Conservation (phyloP, 2,888 invertebrate genomes). For the Trimorus sp. region DNA sequence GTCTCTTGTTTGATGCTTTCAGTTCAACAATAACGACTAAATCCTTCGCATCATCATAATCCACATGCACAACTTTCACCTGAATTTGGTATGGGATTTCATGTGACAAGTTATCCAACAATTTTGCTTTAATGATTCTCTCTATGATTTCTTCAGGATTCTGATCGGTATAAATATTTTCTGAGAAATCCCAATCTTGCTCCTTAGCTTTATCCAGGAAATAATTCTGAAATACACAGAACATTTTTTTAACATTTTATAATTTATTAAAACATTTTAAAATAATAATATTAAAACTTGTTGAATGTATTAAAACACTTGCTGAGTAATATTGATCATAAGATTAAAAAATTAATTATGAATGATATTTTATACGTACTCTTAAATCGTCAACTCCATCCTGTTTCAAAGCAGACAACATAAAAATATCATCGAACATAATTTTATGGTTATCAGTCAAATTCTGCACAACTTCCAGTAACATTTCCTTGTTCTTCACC, state of each 20-base stretch:
- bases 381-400: constrained; percentile 88
- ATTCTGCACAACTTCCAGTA: constrained; percentile 87
- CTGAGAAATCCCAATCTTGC: constrained; percentile 85
- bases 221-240: constrained; percentile 84
- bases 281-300: too few relatives aligned
- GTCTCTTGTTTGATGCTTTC: constrained; percentile 85
- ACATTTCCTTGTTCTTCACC: constrained; percentile 85
- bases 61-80: constrained; percentile 86
- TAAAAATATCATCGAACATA: constrained; percentile 93
- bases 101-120: constrained; percentile 91
- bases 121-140: constrained; percentile 90
- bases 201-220: constrained; percentile 86
- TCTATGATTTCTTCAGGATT: constrained; percentile 86
- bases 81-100: constrained; percentile 93
- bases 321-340: too few relatives aligned
- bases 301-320: too few relatives aligned
- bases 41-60: constrained; percentile 83
- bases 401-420: constrained; percentile 93
- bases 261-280: too few relatives aligned
- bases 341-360: too few relatives aligned
- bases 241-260: too few relatives aligned
- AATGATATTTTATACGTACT: constrained; percentile 80
- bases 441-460: constrained; percentile 87
- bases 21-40: constrained; percentile 85
- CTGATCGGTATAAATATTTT: constrained; percentile 88